Conservation (phyloP, 2,888 invertebrate species). For the Iphiclides podalirius region DNA sequence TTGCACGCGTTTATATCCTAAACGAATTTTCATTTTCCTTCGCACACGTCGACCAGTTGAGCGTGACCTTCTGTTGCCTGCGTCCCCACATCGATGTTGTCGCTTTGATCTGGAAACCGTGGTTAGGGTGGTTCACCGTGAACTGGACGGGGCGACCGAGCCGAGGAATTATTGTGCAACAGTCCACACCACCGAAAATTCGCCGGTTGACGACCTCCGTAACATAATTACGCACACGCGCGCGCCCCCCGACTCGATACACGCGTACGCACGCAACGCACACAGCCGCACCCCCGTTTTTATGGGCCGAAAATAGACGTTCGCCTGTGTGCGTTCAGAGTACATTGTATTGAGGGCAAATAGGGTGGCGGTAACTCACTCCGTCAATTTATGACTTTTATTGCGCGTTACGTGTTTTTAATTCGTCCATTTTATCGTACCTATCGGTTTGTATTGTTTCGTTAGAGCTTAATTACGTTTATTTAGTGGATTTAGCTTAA, state of each 20-base stretch:
- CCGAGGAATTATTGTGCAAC: constrained; percentile 44
- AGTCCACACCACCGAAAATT: constrained; percentile 48
- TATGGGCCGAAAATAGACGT: constrained; percentile 29
- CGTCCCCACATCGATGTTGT: background rate
- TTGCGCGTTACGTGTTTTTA: constrained; percentile 12
- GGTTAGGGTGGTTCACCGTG: constrained; percentile 17
- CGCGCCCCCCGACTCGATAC: constrained; percentile 29
- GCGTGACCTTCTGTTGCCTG: background rate
- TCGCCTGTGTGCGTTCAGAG: constrained; percentile 30
- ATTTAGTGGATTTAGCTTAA: background rate
- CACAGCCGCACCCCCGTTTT: constrained; percentile 24
- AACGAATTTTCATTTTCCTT: constrained; percentile 16
- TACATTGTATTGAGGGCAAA: constrained; percentile 28
- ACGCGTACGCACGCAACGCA: constrained; percentile 33
- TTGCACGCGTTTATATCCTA: too few species aligned
- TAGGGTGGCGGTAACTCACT: constrained; percentile 24
- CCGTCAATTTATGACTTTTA: constrained; percentile 20
- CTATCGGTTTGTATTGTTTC: background rate
- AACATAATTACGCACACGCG: constrained; percentile 34
- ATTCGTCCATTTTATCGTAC: background rate
- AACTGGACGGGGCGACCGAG: constrained; percentile 16
- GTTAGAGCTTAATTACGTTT: background rate
- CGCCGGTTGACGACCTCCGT: constrained; percentile 46
- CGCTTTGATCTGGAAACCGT: constrained; percentile 1
- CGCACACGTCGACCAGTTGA: constrained; percentile 9